Evolutionary conservation across 92 coral and sea anemone genomes (phyloP), one percentile per base, ranked within the genome.

Genomic region (Muricea muricata): DNA sequence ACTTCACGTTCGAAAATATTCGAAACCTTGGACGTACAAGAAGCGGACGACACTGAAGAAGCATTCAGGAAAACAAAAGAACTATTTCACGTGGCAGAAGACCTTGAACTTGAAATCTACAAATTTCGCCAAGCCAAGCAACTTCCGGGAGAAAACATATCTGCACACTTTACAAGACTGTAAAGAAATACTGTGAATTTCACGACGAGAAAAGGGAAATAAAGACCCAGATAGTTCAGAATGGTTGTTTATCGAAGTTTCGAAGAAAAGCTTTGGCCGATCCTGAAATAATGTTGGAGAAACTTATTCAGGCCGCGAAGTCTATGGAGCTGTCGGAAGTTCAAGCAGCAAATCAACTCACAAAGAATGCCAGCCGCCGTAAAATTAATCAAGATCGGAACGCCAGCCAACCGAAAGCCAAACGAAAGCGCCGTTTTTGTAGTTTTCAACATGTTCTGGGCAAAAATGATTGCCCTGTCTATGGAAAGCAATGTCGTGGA

Each of bases 1-100:
- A 63, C 92, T 76, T 79, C 79, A 86, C 79, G 92, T 80, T 15
- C 90, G 94, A 89, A 86, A 52, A 89, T 85, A 63, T 91, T 91
- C 58, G 89, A 74, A 9, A 74, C 80, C 33, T 74, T 46, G 18
- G 61, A 25, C 18, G 61, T 45, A 25, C 17, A 11, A 74, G 61
- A n/a, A 48, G 63, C 80, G 15, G 39, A 7, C 32, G 61, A 48
- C 23, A 29, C 25, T 20, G 80, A 74, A 74, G 61, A 74, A 14
- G 61, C 14, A 25, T 48, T 74, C 18, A 48, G 15, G 23, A 74
- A 74, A 47, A 65, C 80, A 15, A 8, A 71, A 30, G 55, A 50
- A 56, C 4, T 58, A 72, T 57, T 83, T 83, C 46, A 83, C 65
- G 6, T 81, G 73, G n/a, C 65, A 83, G 81, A 72, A 30, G 73